Evolutionary conservation across 1,140 invertebrate genomes (phyloP), one percentile per base, ranked within the genome.

Genomic region (Drosophila willistoni): DNA sequence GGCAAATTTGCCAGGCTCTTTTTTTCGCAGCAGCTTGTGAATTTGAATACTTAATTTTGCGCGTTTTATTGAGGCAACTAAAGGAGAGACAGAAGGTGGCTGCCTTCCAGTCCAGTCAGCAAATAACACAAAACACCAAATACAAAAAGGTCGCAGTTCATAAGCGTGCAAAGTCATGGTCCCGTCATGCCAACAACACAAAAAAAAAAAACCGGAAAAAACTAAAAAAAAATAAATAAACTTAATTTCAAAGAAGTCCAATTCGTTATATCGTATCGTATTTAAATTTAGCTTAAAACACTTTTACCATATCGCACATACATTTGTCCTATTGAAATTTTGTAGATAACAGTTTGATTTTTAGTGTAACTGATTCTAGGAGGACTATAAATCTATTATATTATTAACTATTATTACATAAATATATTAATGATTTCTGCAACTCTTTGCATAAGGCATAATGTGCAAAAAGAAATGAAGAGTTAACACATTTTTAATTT

Each of bases 21-120:
- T 61, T 51, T 39, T 85, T 87, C 77, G 68, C 83, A 74, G 77
- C 70, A 36, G 60, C 17, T 41, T 80, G 80, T 61, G 85, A 81
- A 89, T 87, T 87, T 87, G 84, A 89, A 87, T 87, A 87, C 82
- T 87, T 86, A 79, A 82, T 87, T 77, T 73, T 59, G 33, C 36
- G 47, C 44, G 17, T 51, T 78, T 60, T 70, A 65, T 68, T 42
- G 73, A 51, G 19, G n/a, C 44, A 51, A 3, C 66, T 17, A 17
- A 12, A 59, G 72, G 57, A 41, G 19, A 51, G 44, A 51, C 44
- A 51, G 17, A 51, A 51, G 44, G 44, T 19, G 17, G 44, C 7
- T 9, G 17, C 34, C 9, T 10, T 19, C 9, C 44, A 3, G 17
- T 22, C 44, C 44, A 51, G 44, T 51, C 44, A 51, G 44, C 44